phyloP scores from a whole-genome alignment of 2,797 vertebrate genomes.

The Meriones psammophilus region DNA sequence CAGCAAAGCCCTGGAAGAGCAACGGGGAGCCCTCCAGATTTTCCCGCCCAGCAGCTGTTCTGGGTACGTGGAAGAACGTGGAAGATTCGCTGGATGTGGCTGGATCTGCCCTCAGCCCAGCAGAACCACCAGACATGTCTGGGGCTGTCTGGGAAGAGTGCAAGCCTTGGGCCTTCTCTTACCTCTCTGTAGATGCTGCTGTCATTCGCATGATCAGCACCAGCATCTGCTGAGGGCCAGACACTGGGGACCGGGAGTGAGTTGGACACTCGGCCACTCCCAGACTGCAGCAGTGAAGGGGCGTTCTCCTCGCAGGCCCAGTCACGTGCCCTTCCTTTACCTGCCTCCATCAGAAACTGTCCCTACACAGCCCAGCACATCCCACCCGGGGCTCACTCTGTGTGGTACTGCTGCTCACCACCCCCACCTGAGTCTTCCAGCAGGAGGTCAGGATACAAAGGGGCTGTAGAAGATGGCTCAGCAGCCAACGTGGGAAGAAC shows the following conservation, averaged over 20 bases:
- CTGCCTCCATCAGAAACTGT: constrained; percentile 37
- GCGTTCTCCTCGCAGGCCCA: background rate
- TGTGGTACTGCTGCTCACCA: background rate
- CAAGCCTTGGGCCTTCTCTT: background rate
- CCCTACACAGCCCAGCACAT: background rate
- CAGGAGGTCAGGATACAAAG: background rate
- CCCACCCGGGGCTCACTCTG: background rate
- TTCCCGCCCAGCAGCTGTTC: background rate
- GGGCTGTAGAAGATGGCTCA: background rate
- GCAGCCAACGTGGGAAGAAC: background rate
- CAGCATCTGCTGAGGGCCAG: background rate
- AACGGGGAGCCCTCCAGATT: background rate
- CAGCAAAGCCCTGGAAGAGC: background rate
- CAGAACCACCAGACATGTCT: background rate
- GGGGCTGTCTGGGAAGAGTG: constrained; percentile 4
- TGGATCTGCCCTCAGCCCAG: background rate
- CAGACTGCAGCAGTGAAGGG: background rate
- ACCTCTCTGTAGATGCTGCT: background rate
- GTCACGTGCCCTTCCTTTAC: constrained; percentile 39
- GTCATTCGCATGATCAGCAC: no score
- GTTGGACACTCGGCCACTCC: background rate
- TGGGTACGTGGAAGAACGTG: background rate
- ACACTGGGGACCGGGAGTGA: background rate
- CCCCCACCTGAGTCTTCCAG: background rate
- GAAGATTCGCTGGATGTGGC: background rate